Base-by-base conservation (phyloP, 1,140 invertebrate genomes). In the Saxidomus purpurata region DNA sequence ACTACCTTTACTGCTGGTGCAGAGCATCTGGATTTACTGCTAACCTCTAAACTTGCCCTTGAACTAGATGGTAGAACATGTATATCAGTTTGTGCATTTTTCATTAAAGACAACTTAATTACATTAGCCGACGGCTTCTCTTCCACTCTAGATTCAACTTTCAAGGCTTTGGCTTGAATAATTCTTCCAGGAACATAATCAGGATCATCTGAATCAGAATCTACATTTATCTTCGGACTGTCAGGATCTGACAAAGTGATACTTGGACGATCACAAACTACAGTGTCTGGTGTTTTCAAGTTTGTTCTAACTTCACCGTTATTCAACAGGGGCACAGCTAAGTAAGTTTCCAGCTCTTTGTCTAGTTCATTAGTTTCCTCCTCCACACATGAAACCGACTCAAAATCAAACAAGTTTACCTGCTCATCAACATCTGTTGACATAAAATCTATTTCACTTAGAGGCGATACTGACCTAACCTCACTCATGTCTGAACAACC, bases 401-500 rank as follows among this genome's bases (percentile, higher is more conserved):
- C 90, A 49, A 76, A 52, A 79, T 87, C 90, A 36, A 82, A 84
- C 22, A 71, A 71, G 25, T 85, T 43, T 25, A 81, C 43, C 31
- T 76, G 36, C 28, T 87, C 74, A 86, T 77, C 90, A 47, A 15
- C 69, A 43, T 17, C 74, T 87, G 52, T 79, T 61, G 43, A 85
- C 25, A 84, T 80, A 55, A 59, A 77, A 71, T 31, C 84, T 63
- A 74, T 71, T 63, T 59, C 69, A 71, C 74, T 84, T 74, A 69
- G 28, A 89, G 86, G 79, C 63, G 36, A 86, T 87, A 89, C 91
- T 91, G 71, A 91, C 86, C 34, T 55, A 67, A 89, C 86, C 43
- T 87, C 84, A 38, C 55, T 85, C 59, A 87, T 84, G n/a, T 93
- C 92, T 2, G 92, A 93, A n/a, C 92, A 79, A 22, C 93, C 93